Conservation (phyloP, 1,140 invertebrate genomes). For the Procambarus clarkii region DNA sequence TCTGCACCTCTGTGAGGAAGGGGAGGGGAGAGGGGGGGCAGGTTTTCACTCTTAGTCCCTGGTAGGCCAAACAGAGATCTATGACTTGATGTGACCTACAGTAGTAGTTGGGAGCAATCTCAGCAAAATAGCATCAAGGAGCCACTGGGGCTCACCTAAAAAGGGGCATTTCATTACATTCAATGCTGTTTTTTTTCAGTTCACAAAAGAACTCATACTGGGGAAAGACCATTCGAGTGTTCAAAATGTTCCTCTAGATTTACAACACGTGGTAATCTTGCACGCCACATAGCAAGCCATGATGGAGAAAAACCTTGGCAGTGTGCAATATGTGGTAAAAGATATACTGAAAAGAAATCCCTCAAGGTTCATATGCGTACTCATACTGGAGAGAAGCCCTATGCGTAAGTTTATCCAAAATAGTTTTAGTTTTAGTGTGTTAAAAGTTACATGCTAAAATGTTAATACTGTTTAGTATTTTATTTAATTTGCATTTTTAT, state of each 20-base stretch:
- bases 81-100: no score
- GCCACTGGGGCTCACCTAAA: no score
- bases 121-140: no score
- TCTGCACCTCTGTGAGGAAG: no score
- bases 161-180: no score
- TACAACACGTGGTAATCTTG: slow-evolving; percentile 43
- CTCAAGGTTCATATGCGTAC: slow-evolving; percentile 47
- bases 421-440: no score
- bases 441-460: not conserved
- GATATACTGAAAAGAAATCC: slow-evolving; percentile 53
- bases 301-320: slow-evolving; percentile 53
- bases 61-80: no score
- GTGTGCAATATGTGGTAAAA: slow-evolving; percentile 39
- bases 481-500: not conserved
- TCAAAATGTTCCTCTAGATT: slow-evolving; percentile 46
- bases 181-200: not conserved
- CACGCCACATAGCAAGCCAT: slow-evolving; percentile 41
- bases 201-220: slow-evolving; percentile 49
- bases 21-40: no score
- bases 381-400: slow-evolving; percentile 50
- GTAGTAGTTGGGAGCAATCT: no score
- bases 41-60: no score
- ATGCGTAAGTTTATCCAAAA: slow-evolving; percentile 35
- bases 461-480: not conserved
- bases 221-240: slow-evolving; percentile 44